These are phyloP conservation scores for Megalopta genalis DNA, from an alignment of 1,140 invertebrate genomes.

Conservation along the genomic window DNA sequence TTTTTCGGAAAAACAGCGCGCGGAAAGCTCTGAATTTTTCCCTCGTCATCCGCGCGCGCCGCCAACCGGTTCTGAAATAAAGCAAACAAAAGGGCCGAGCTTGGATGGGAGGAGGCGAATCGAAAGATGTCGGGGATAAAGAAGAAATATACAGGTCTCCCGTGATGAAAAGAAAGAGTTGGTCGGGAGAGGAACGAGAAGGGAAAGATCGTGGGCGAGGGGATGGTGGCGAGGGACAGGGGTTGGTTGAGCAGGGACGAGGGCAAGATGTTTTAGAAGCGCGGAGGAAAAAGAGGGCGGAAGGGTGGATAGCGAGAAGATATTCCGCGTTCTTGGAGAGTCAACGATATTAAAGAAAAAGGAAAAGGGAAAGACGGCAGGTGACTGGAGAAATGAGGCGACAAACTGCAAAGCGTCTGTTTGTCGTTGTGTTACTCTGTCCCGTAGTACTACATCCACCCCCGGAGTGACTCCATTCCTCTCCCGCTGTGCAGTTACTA, in stretches of 20 bases:
- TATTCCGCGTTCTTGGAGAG: conserved; percentile 43
- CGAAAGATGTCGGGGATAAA: conserved; percentile 20
- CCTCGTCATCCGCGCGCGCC: not conserved
- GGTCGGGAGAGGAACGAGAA: not conserved
- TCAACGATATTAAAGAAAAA: conserved; percentile 62
- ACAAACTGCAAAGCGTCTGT: conserved; percentile 56
- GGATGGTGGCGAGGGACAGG: not conserved
- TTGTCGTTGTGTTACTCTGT: conserved; percentile 50
- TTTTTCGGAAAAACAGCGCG: conserved; percentile 3
- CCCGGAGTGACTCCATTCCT: conserved; percentile 21
- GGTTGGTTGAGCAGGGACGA: no score
- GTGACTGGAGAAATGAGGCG: conserved; percentile 55
- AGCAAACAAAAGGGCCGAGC: not conserved
- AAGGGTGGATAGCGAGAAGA: conserved; percentile 23
- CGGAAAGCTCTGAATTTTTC: not conserved
- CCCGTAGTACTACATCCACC: not conserved
- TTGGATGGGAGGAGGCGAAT: not conserved
- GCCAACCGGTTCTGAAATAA: not conserved
- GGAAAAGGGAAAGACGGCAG: conserved; percentile 25
- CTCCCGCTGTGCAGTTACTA: conserved; percentile 1
- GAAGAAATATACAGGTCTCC: conserved; percentile 37
- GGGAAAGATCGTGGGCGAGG: no score
- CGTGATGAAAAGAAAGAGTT: not conserved
- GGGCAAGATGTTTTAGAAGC: conserved; percentile 6
- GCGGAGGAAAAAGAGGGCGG: conserved; percentile 10